phyloP scores from a whole-genome alignment of 2,888 invertebrate genomes.

The Drosophila melanosoma region DNA sequence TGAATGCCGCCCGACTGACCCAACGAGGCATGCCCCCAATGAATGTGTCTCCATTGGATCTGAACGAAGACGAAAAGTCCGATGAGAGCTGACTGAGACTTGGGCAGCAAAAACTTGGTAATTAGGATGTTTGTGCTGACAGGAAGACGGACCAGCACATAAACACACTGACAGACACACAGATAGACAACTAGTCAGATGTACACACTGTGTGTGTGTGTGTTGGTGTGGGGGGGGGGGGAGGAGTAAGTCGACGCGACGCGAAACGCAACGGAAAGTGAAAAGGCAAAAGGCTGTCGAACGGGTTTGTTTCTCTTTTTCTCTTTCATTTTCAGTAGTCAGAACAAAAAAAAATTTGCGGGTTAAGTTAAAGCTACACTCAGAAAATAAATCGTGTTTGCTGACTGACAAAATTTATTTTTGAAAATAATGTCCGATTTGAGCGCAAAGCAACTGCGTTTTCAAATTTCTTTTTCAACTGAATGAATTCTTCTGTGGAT shows the following conservation, averaged over 20 bases:
- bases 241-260: neutral
- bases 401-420: no score
- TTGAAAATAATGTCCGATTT: no score
- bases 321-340: constrained; percentile 5
- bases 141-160: constrained; percentile 39
- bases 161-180: constrained; percentile 15
- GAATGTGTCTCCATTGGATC: constrained; percentile 30
- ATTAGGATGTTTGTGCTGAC: constrained; percentile 78
- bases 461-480: no score
- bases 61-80: constrained; percentile 12
- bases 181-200: neutral
- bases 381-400: neutral
- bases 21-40: constrained; percentile 52
- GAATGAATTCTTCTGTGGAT: no score
- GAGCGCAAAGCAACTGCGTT: no score
- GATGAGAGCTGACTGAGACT: constrained; percentile 40
- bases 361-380: constrained; percentile 3
- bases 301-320: constrained; percentile 31
- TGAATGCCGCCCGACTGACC: constrained; percentile 68
- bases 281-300: constrained; percentile 55
- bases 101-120: constrained; percentile 74
- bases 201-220: no score
- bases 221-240: neutral
- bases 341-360: constrained; percentile 6
- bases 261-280: constrained; percentile 45